Base-by-base conservation (phyloP, 2,797 vertebrate species). In the Tamandua tetradactyla region DNA sequence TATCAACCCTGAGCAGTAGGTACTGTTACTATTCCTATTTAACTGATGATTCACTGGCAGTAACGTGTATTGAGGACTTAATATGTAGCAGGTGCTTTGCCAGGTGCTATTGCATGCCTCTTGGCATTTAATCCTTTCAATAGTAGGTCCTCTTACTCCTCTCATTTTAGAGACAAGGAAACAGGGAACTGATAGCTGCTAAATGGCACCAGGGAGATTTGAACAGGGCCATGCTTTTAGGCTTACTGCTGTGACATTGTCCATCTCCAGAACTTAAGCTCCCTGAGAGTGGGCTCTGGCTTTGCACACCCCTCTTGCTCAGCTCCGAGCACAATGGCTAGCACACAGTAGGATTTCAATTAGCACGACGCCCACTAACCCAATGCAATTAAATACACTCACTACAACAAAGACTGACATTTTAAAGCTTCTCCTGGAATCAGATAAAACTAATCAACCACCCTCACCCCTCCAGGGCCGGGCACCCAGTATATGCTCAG, bases 1-100 rank as follows among this genome's bases (percentile, higher is more conserved):
- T 30, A 17, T 9, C n/a, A 68, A 35, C 17, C 3, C 9, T 27
- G 0, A 0, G 25, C 37, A 11, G 22, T 15, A 52, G n/a, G 4
- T 49, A 49, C 30, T 52, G 2, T 35, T 59, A 2, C 40, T 27
- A 11, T 13, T 52, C 59, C 62, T 37, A 0, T 59, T 78, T 35
- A 35, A 30, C 44, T 7, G 25, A 82, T 23, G 32, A 32, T 3
- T 22, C 20, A 10, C 40, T 2, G 47, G 37, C 47, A 37, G 2
- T 1, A 27, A 35, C 69, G 32, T 13, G 2, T 25, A 18, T 2
- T 23, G 84, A 15, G 22, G 59, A 15, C 64, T 11, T 72, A 15
- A 3, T 27, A 14, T 14, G 11, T 3, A 44, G 55, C 27, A 35
- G 83, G 35, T 62, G 20, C 22, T 32, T 49, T 15, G 12, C 30